phyloP scores from a whole-genome alignment of 2,797 vertebrate species.

The Lophura swinhoii region DNA sequence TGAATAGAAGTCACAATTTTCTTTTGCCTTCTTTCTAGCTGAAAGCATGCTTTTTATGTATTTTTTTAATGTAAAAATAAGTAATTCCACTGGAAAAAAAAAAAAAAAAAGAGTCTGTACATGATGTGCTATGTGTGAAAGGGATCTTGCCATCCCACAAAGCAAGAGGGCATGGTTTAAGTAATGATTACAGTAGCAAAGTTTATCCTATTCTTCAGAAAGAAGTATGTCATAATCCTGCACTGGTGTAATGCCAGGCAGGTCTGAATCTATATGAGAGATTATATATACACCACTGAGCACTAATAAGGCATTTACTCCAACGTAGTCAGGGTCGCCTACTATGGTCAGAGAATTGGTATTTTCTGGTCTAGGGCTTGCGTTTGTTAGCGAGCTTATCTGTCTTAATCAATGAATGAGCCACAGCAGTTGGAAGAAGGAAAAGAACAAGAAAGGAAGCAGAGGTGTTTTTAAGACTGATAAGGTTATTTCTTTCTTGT shows the following conservation, averaged over 20 bases:
- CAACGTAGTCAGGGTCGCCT: not conserved
- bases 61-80: not conserved
- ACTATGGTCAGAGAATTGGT: not conserved
- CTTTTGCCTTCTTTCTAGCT: not conserved
- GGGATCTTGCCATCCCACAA: not conserved
- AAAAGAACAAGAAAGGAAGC: not conserved
- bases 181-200: conserved; percentile 1
- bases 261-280: not conserved
- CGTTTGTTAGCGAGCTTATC: not conserved
- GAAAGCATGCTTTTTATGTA: not conserved
- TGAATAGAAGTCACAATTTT: not conserved
- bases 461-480: not conserved
- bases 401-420: not conserved
- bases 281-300: not conserved
- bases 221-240: not conserved
- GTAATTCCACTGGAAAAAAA: not conserved
- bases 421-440: not conserved
- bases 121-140: not conserved
- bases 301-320: not conserved
- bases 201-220: conserved; percentile 18
- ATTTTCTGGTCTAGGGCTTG: not conserved
- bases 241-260: not conserved
- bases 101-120: not conserved
- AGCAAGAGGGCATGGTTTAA: conserved; percentile 3
- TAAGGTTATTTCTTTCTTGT: not conserved